Evolutionary conservation across 2,888 invertebrate genomes (phyloP).

Genomic region (Leptarthrus brevirostris): DNA sequence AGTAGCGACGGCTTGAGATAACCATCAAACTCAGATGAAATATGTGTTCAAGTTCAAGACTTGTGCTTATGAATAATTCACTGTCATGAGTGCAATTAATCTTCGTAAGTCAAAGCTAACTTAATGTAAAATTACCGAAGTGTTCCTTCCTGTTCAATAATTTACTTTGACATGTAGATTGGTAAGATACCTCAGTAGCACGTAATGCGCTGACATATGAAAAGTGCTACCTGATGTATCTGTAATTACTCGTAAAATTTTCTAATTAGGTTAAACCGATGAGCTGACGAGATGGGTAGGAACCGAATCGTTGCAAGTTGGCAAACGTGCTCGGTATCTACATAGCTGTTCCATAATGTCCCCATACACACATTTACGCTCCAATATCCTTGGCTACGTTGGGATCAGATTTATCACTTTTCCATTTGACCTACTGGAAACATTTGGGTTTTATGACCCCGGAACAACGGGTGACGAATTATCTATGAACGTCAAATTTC

Average conservation of each 20-base stretch:
- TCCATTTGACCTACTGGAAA: neutral
- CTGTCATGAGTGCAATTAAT: slow-evolving; percentile 27
- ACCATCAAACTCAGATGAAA: slow-evolving; percentile 14
- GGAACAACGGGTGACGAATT: neutral
- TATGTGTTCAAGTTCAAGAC: slow-evolving; percentile 22
- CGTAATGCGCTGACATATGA: neutral
- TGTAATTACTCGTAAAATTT: slow-evolving; percentile 2
- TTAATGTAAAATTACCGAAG: slow-evolving; percentile 14
- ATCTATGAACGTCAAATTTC: neutral
- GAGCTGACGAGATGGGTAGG: neutral
- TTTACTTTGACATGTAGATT: neutral
- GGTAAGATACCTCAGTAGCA: neutral
- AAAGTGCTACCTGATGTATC: neutral
- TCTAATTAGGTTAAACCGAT: neutral
- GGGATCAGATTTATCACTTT: neutral
- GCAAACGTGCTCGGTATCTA: too few species aligned
- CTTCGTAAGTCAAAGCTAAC: slow-evolving; percentile 24
- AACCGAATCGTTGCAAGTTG: too few species aligned
- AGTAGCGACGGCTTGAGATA: neutral
- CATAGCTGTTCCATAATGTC: too few species aligned
- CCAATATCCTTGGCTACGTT: neutral
- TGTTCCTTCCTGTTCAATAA: slow-evolving; percentile 1
- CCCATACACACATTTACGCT: neutral
- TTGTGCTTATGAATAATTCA: slow-evolving; percentile 19
- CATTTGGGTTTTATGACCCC: neutral